phyloP scores from a whole-genome alignment of 1,140 invertebrate species.

The Paraescarpia echinospica region DNA sequence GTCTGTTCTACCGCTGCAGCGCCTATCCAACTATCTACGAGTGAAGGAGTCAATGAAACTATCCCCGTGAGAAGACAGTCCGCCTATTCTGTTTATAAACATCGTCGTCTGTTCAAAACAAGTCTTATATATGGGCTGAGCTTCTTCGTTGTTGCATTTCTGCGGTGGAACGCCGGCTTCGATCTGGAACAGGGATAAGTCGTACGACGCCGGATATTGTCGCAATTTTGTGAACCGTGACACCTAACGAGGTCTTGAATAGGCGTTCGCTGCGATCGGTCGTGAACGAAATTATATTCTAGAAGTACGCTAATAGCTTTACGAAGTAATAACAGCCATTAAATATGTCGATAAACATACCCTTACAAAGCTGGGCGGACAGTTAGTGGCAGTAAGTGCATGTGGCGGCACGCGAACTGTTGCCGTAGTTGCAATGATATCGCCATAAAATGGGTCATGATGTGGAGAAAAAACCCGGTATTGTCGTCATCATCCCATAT shows the following conservation, averaged over 20 bases:
- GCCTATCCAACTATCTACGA: not conserved
- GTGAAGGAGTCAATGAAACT: not conserved
- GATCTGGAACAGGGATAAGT: not conserved
- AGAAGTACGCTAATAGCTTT: not conserved
- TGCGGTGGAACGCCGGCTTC: not conserved
- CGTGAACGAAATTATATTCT: not conserved
- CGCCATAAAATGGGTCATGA: not conserved
- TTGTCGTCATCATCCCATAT: not conserved
- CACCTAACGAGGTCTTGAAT: not conserved
- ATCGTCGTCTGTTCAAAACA: not conserved
- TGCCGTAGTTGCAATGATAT: not conserved
- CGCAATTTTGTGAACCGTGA: not conserved
- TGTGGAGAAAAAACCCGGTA: not conserved
- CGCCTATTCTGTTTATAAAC: not conserved
- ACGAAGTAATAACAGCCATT: not conserved
- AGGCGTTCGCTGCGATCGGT: not conserved
- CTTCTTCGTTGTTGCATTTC: not conserved
- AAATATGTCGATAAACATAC: not conserved
- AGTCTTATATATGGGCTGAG: not conserved
- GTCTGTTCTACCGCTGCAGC: not conserved
- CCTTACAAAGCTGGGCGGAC: not conserved
- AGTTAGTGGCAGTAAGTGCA: not conserved
- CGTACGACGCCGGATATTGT: not conserved
- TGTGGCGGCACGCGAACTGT: not conserved
- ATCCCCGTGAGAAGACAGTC: not conserved